A percentile compares a stretch with the other conserved stretches of the same genome.
phyloP scores from a whole-genome alignment of 37 sponge, comb jelly and placozoan genomes.

The Crambe crambe region DNA sequence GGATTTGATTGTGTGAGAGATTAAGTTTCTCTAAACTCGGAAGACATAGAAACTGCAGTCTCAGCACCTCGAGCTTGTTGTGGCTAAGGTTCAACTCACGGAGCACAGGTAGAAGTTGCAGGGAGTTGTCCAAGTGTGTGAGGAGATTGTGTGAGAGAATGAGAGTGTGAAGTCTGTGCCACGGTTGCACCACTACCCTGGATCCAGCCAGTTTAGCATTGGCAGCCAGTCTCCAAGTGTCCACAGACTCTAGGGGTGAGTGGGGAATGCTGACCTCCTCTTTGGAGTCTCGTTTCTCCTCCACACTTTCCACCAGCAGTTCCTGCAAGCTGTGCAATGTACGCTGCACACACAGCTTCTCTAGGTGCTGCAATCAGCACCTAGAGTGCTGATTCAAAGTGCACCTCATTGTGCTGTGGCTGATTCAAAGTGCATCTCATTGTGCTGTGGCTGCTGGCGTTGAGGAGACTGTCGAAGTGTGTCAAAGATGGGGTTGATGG shows the following conservation, averaged over 20 bases:
- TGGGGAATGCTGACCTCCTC: neutral
- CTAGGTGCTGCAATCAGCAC: constrained; percentile 46
- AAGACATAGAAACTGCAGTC: constrained; percentile 62
- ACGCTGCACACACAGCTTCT: constrained; percentile 20
- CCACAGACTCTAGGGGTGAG: neutral
- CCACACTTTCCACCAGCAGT: constrained; percentile 61
- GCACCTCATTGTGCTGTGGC: too few species aligned
- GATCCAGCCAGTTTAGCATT: constrained; percentile 34
- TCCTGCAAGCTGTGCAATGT: constrained; percentile 40
- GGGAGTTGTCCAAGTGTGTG: constrained; percentile 58
- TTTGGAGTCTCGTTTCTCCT: constrained; percentile 34
- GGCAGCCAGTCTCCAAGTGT: constrained; percentile 66
- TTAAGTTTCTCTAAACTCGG: constrained; percentile 56
- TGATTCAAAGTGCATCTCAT: too few species aligned
- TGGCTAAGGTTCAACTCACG: constrained; percentile 69
- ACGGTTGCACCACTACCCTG: constrained; percentile 80
- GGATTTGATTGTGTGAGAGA: constrained; percentile 65
- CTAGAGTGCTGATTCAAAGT: too few species aligned
- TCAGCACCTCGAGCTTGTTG: constrained; percentile 56
- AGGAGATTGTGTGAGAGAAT: constrained; percentile 69
- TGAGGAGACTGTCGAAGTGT: too few species aligned
- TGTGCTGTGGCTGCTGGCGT: too few species aligned
- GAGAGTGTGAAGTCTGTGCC: constrained; percentile 69
- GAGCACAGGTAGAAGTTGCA: constrained; percentile 65
- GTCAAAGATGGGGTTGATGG: neutral